A percentile compares a stretch with the other conserved stretches of the same genome.
Evolutionary conservation across 2,113 vertebrate species (phyloP).

Genomic region (Galemys pyrenaicus): DNA sequence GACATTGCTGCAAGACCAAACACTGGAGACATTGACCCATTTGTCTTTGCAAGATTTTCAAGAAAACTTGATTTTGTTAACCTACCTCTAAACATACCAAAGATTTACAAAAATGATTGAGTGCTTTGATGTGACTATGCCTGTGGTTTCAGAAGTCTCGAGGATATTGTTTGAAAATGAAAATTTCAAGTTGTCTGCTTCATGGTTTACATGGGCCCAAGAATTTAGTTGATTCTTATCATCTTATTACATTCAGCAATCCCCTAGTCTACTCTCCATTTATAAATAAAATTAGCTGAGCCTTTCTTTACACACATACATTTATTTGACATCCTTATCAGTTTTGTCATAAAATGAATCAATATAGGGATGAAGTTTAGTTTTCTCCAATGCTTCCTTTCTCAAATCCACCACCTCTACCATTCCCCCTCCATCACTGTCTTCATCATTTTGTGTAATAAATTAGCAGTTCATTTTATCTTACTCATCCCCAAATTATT

Average conservation of each 20-base stretch:
- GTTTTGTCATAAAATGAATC: neutral
- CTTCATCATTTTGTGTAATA: neutral
- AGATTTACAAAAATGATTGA: neutral
- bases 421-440: neutral
- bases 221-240: neutral
- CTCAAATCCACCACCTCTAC: neutral
- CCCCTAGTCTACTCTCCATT: neutral
- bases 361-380: neutral
- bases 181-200: neutral
- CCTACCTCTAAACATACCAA: neutral
- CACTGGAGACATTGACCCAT: neutral
- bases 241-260: neutral
- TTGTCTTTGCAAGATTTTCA: neutral
- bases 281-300: neutral
- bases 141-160: neutral
- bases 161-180: neutral
- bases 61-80: neutral
- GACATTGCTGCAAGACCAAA: neutral
- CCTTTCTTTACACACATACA: neutral
- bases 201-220: neutral
- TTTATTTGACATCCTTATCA: neutral
- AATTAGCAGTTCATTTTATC: neutral
- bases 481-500: neutral
- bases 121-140: neutral
- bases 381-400: neutral